A percentile compares a stretch with the other conserved stretches of the same genome.
These are phyloP conservation scores for Sitta carolinensis DNA, from an alignment of 2,797 vertebrate species.

Conservation along the genomic window DNA sequence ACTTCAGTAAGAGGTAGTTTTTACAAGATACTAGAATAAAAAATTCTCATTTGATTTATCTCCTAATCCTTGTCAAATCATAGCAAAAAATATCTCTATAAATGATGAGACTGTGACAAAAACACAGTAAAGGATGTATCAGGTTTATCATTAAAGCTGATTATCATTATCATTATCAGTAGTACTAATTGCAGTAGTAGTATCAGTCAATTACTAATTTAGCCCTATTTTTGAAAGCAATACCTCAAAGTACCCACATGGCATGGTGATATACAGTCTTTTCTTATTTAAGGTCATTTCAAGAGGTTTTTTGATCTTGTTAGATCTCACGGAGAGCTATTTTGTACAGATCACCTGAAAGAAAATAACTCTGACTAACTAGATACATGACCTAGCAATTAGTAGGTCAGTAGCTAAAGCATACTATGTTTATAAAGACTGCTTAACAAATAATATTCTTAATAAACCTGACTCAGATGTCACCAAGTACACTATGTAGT, in stretches of 20 bases:
- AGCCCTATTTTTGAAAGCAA: neutral
- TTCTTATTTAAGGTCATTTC: neutral
- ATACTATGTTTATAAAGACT: neutral
- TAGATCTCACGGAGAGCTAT: neutral
- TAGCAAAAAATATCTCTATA: neutral
- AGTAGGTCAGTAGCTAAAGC: neutral
- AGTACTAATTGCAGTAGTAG: neutral
- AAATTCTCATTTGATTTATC: neutral
- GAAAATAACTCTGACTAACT: neutral
- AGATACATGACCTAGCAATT: neutral
- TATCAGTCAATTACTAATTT: slow-evolving; percentile 3
- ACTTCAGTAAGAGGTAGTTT: neutral
- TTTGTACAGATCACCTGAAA: neutral
- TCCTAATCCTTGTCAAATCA: neutral
- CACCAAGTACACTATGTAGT: neutral
- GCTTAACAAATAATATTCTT: neutral
- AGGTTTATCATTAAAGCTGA: neutral
- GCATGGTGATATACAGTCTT: neutral
- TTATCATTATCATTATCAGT: neutral
- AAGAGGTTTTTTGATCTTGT: neutral
- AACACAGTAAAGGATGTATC: fast-evolving
- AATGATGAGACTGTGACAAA: neutral
- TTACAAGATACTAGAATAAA: neutral
- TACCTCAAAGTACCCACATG: neutral
- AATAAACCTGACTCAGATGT: neutral